These are phyloP conservation scores for Megaceryle alcyon DNA, from an alignment of 2,797 vertebrate genomes.

Conservation along the genomic window DNA sequence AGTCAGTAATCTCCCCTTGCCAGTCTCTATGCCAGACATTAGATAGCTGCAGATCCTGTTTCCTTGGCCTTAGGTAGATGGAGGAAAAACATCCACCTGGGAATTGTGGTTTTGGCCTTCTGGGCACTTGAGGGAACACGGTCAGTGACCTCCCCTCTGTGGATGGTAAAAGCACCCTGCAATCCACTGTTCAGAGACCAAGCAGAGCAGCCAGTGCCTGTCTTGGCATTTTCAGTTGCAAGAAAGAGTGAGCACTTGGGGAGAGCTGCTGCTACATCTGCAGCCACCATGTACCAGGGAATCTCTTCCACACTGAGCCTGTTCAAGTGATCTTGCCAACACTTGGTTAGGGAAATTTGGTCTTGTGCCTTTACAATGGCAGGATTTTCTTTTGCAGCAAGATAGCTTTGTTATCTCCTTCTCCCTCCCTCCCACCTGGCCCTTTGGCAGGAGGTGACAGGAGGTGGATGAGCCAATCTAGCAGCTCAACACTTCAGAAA, in stretches of 20 bases:
- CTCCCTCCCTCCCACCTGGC: neutral
- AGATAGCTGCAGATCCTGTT: neutral
- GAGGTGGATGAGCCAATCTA: slow-evolving; percentile 2
- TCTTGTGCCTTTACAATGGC: neutral
- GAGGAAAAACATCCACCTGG: neutral
- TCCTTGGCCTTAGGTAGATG: neutral
- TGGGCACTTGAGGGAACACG: neutral
- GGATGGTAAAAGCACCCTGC: neutral
- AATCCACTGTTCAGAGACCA: neutral
- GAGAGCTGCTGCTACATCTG: neutral
- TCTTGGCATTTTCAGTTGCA: neutral
- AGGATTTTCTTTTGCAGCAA: neutral
- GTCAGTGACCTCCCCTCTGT: neutral
- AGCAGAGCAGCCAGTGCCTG: neutral
- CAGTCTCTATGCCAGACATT: neutral
- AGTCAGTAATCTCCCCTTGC: neutral
- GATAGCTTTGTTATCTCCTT: neutral
- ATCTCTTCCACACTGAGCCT: neutral
- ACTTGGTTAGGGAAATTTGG: neutral
- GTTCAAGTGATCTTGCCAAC: neutral
- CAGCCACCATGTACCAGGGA: neutral
- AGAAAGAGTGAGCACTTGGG: fast-evolving
- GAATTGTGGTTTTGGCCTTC: neutral
- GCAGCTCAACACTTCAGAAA: slow-evolving; percentile 39
- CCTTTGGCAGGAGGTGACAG: slow-evolving; percentile 25